Evolutionary conservation across 2,797 vertebrate genomes (phyloP).

Genomic region (Amazonetta brasiliensis): DNA sequence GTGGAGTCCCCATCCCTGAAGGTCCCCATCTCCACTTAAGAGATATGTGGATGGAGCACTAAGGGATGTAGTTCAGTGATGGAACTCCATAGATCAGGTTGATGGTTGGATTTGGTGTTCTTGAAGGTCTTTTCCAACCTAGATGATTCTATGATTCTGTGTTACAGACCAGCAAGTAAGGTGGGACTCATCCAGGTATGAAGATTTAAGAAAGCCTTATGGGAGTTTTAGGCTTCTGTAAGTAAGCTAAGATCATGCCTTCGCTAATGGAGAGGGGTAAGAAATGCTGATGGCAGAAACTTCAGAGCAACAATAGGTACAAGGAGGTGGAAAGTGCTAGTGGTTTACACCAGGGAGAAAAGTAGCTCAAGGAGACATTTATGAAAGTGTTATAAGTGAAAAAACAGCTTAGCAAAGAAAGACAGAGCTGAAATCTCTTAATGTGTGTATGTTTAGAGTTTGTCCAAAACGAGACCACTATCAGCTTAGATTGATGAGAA

Average conservation of each 20-base stretch:
- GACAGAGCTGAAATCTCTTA: background rate
- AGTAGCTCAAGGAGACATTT: background rate
- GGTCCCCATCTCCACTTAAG: no score
- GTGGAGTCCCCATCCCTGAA: no score
- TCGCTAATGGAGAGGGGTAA: background rate
- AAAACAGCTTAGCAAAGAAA: background rate
- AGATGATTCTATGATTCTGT: background rate
- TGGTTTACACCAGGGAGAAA: background rate
- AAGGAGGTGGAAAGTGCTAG: background rate
- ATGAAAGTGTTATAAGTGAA: background rate
- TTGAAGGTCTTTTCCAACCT: no score
- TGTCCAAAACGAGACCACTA: background rate
- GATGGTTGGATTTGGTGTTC: no score
- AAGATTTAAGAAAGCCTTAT: background rate
- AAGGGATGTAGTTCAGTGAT: no score
- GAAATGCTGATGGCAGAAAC: background rate
- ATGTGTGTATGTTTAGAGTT: background rate
- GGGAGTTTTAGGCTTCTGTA: background rate
- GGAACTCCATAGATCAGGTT: no score
- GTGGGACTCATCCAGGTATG: background rate
- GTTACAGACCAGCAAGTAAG: background rate
- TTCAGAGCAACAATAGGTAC: background rate
- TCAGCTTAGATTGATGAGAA: background rate
- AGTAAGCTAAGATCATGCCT: background rate
- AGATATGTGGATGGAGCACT: no score